Percentiles rank a stretch among this genome's conserved stretches.
Evolutionary conservation across 1,140 invertebrate species (phyloP).

Genomic region (Dysdera silvatica): DNA sequence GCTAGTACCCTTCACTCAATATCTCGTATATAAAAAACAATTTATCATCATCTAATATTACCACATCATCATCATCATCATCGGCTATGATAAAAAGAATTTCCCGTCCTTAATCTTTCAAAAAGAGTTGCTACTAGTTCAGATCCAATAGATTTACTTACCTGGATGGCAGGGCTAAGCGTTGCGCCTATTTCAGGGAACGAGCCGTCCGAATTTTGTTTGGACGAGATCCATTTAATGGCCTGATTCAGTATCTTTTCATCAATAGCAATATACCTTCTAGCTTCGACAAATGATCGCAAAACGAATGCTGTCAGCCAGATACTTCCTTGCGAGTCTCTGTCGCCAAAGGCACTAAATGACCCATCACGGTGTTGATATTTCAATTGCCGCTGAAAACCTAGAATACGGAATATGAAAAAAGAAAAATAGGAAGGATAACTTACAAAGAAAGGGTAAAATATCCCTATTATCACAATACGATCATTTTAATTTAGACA

Average conservation of each 20-base stretch:
- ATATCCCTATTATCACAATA: no score
- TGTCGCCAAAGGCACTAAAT: constrained; percentile 68
- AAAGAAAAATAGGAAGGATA: no score
- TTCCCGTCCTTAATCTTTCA: constrained; percentile 61
- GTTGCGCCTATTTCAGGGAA: constrained; percentile 24
- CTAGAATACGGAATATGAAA: no score
- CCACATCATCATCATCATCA: constrained; percentile 56
- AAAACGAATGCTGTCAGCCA: constrained; percentile 79
- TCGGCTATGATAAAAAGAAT: constrained; percentile 54
- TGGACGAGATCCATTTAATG: constrained; percentile 48
- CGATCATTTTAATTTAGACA: no score
- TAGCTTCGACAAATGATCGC: constrained; percentile 60
- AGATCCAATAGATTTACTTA: constrained; percentile 1
- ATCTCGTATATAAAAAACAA: constrained; percentile 48
- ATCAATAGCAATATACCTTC: constrained; percentile 59
- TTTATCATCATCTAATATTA: constrained; percentile 50
- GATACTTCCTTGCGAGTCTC: constrained; percentile 58
- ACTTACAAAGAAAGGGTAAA: no score
- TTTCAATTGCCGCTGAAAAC: constrained; percentile 64
- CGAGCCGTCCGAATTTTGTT: constrained; percentile 11
- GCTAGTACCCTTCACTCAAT: no score
- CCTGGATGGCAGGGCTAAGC: constrained; percentile 16
- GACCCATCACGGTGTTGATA: constrained; percentile 66
- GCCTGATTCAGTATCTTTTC: constrained; percentile 41
- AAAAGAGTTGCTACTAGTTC: constrained; percentile 3